Evolutionary conservation across 2,888 invertebrate species (phyloP), one percentile per base, ranked within the genome.

Genomic region (Volucella bombylans): DNA sequence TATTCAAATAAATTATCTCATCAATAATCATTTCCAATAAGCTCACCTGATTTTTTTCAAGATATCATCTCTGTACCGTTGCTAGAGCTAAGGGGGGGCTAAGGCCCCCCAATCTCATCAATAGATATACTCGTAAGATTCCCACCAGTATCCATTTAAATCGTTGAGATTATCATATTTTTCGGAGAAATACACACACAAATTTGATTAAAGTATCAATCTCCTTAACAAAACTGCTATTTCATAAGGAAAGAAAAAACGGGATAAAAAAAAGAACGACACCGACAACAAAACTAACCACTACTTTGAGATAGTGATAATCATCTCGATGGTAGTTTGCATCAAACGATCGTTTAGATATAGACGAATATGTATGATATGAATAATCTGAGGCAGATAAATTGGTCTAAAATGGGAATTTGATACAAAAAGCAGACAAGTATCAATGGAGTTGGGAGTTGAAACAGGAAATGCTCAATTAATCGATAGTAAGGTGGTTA

Each of bases 251-350:
- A 61, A 57, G n/a, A 18, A 61, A 39, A 54, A 12, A 61, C 39
- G 57, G 4, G 10, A 50, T 8, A 8, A 49, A 55, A 49, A 67
- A 50, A 65, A 8, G 41, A 15, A 50, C 39, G 6, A 6, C 31
- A 6, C 0, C 31, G 31, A 31, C 31, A 31, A 67, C 18, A 50
- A 50, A 64, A 31, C 55, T 18, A 68, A 43, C 78, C 71, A 69
- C 74, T 68, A 68, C 74, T 81, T 76, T 69, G 69, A 77, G 71
- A 82, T 62, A 77, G 77, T 77, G 77, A 82, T 82, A 78, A 78
- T 69, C 64, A 78, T 78, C 31, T 4, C 72, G 45, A 45, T 64
- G 54, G 71, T 67, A 65, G 82, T 77, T 71, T 76, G 71, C 71
- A 65, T 82, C 77, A 77, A 77, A 72, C 65, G 67, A 78, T 82